Evolutionary conservation across 2,888 invertebrate genomes (phyloP), one percentile per base, ranked within the genome.

Genomic region (Hydraecia micacea): DNA sequence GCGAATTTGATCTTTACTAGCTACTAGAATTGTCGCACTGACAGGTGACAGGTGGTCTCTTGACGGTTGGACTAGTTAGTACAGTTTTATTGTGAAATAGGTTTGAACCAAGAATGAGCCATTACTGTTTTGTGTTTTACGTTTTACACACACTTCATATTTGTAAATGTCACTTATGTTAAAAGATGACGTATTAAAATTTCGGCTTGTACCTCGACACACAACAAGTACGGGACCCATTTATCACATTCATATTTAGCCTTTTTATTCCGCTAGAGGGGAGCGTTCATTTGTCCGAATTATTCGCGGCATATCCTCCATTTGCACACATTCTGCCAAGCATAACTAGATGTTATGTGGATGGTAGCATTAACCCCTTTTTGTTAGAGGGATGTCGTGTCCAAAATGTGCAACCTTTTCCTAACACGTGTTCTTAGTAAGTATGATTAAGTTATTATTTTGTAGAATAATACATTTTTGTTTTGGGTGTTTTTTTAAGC

Each of bases 251-350:
- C 69, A 75, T 74, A 74, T 79, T 84, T 69, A 77, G 65, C 76
- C 80, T 79, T 87, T 82, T 84, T 81, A 81, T 82, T 77, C 58
- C 75, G 80, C 81, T 82, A 70, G 78, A 78, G 74, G 69, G 86
- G 73, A 85, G 85, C 77, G 78, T 83, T 80, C 79, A 87, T 91
- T 90, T 87, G 85, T 85, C 77, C 75, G 87, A 87, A 90, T 90
- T 88, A 88, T 83, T 72, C 84, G 79, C 70, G 39, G 80, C 71
- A 79, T 87, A 84, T 85, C 80, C 84, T 81, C 81, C 83, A 81
- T 85, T 84, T 79, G 79, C 69, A 71, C 73, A 79, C 73, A 66
- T 73, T 72, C n/a, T 77, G 73, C 73, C 83, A 87, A 81, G 86
- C 85, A 82, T 71, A 81, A 80, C 67, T 73, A 85, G 75, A 86